A percentile compares a stretch with the other conserved stretches of the same genome.
Conservation (phyloP, 2,797 vertebrate species). For the Coilia nasus region DNA sequence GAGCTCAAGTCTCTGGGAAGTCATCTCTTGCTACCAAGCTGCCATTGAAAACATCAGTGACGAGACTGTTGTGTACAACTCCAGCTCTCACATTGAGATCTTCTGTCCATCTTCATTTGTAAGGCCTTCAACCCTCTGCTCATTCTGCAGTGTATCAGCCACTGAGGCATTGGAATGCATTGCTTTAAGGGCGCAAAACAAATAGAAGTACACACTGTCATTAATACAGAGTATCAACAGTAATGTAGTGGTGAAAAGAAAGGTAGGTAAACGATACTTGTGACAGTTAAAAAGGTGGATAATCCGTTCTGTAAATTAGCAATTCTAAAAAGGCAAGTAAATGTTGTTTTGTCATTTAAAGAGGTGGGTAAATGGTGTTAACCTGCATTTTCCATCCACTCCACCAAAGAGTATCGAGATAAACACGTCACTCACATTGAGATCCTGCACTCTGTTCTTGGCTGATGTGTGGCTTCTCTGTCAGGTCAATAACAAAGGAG, state of each 20-base stretch:
- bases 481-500: conserved; percentile 1
- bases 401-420: neutral
- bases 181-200: neutral
- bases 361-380: too few species aligned
- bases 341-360: too few species aligned
- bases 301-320: too few species aligned
- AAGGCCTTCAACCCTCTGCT: neutral
- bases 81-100: neutral
- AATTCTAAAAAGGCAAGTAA: too few species aligned
- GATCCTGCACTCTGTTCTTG: neutral
- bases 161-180: neutral
- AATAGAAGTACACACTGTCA: too few species aligned
- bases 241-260: too few species aligned
- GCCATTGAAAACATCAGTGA: neutral
- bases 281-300: too few species aligned
- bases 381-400: too few species aligned
- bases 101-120: neutral
- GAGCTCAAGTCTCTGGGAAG: neutral
- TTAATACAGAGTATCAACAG: too few species aligned
- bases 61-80: neutral
- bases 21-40: neutral
- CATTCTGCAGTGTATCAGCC: neutral
- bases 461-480: neutral
- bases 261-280: too few species aligned
- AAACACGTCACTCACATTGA: neutral